phyloP scores from a whole-genome alignment of 2,797 vertebrate genomes.

The Arnoldichthys spilopterus region DNA sequence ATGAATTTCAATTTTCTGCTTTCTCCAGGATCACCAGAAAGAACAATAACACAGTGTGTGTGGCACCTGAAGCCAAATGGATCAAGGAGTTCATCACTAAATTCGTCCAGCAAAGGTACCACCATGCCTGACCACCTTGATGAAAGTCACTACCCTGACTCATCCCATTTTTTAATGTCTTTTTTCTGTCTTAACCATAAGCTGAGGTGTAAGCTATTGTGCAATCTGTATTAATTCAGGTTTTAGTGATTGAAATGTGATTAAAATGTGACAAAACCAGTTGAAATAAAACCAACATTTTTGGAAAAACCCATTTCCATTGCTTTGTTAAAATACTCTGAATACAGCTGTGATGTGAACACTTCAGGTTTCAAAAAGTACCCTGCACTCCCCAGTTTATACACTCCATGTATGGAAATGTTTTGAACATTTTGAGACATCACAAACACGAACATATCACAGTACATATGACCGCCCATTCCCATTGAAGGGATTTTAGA shows the following conservation, averaged over 20 bases:
- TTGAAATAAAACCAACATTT: neutral
- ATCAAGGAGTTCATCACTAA: conserved; percentile 11
- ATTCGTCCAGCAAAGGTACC: conserved; percentile 43
- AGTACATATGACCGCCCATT: neutral
- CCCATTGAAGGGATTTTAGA: neutral
- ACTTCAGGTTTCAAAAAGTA: neutral
- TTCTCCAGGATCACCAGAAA: conserved; percentile 59
- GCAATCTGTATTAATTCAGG: neutral
- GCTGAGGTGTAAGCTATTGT: neutral
- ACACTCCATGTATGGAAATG: neutral
- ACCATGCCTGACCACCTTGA: neutral
- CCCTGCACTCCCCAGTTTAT: neutral
- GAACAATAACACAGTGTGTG: conserved; percentile 40
- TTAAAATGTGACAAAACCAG: neutral
- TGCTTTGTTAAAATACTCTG: neutral
- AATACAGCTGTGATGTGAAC: neutral
- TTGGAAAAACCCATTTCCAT: neutral
- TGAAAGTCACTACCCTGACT: neutral
- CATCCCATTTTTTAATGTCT: neutral
- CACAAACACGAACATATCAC: neutral
- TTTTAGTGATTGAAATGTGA: neutral
- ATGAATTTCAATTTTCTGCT: neutral
- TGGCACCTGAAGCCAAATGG: conserved; percentile 37
- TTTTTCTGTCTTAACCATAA: neutral
- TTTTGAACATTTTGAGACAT: neutral